These are phyloP conservation scores for Drosophila subpulchrella DNA, from an alignment of 1,140 invertebrate genomes.

Conservation along the genomic window DNA sequence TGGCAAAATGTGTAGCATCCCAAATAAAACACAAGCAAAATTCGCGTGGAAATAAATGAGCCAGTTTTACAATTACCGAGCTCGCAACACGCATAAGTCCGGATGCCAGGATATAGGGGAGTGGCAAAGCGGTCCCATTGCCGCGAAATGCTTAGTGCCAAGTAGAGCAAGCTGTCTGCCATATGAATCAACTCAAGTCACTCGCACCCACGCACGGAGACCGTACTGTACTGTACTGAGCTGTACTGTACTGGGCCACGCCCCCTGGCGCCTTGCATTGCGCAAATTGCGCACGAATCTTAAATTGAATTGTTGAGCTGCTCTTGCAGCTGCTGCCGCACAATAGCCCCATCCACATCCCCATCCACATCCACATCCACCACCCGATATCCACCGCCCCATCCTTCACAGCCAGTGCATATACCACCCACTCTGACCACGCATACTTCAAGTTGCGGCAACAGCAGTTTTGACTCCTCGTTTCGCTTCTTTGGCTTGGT, in stretches of 20 bases:
- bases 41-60: slow-evolving; percentile 30
- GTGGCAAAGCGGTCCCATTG: slow-evolving; percentile 1
- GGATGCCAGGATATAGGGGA: slow-evolving; percentile 12
- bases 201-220: slow-evolving; percentile 44
- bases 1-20: slow-evolving; percentile 11
- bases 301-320: slow-evolving; percentile 81
- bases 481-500: slow-evolving; percentile 23
- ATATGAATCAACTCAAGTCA: slow-evolving; percentile 73
- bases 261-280: slow-evolving; percentile 44
- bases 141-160: slow-evolving; percentile 42
- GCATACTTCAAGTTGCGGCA: slow-evolving; percentile 75
- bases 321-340: slow-evolving; percentile 45
- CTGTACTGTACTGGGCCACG: slow-evolving; percentile 27
- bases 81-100: slow-evolving; percentile 30
- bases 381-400: neutral
- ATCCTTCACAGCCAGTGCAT: neutral
- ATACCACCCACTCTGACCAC: slow-evolving; percentile 35
- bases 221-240: slow-evolving; percentile 9
- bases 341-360: slow-evolving; percentile 10
- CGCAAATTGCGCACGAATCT: slow-evolving; percentile 80
- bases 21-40: slow-evolving; percentile 27
- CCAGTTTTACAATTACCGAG: slow-evolving; percentile 35
- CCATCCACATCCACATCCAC: neutral
- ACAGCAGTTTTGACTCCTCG: slow-evolving; percentile 42
- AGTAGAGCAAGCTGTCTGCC: slow-evolving; percentile 59